Base-by-base conservation (phyloP, 2,797 vertebrate genomes). In the Denticeps clupeoides region DNA sequence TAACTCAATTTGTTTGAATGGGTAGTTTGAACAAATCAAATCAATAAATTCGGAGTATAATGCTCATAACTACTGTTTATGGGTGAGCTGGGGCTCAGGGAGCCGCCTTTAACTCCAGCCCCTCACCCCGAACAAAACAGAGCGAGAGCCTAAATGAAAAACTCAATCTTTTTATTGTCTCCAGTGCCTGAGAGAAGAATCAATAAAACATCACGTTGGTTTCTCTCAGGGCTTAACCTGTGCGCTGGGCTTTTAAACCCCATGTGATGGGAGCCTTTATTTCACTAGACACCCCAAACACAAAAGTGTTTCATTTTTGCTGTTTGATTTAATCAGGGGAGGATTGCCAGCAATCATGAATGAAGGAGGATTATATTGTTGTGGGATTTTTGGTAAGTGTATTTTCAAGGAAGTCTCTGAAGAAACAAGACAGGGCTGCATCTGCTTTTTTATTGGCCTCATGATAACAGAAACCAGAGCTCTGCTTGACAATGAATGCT, bases 261-360 rank as follows among this genome's bases (percentile, higher is more conserved):
- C 62, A 21, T 53, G 74, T 74, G 72, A 71, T 62, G 41, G 33
- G 41, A 19, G 44, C 72, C 75, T 72, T 72, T 68, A 67, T 63
- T 70, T 61, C 47, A 25, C 60, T 59, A 48, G 63, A 61, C 59
- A 75, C 77, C 32, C 52, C 73, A 75, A 73, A 70, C 49, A 54
- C 37, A 38, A 68, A 60, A 62, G 63, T 71, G 69, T 74, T 78
- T 75, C 62, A 63, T 72, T 82, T 79, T 82, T 45, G 81, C 80
- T 78, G 74, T 73, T 73, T 75, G 70, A 75, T 78, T 80, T 81
- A 81, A 82, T 82, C 77, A 80, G 70, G 57, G 24, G 63, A 80
- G 74, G 72, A 67, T 64, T 65, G 71, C 71, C 68, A 65, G 62
- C 65, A 69, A 74, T 81, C 76, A 77, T 43, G n/a, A n/a, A 19